Conservation (phyloP, 2,113 vertebrate genomes). For the Aegypius monachus region DNA sequence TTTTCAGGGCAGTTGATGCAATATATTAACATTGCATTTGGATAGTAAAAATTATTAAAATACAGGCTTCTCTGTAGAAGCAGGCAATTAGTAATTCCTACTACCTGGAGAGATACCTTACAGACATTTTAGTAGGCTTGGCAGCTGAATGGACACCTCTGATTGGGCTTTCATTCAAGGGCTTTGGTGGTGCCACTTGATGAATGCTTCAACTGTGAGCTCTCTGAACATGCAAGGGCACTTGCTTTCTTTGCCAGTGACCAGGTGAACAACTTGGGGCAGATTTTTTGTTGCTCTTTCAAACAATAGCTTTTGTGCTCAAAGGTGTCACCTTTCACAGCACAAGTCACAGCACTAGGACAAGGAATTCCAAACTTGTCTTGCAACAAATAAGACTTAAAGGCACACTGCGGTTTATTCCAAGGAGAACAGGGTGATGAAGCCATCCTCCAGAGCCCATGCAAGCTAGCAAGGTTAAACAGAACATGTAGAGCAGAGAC, state of each 20-base stretch:
- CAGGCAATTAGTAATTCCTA: neutral
- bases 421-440: neutral
- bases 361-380: neutral
- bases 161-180: neutral
- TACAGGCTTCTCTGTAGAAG: neutral
- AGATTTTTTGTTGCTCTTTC: neutral
- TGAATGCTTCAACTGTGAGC: neutral
- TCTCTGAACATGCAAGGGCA: neutral
- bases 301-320: neutral
- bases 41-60: neutral
- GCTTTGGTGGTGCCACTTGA: neutral
- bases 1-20: neutral
- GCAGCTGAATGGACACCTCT: neutral
- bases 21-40: neutral
- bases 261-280: neutral
- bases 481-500: neutral
- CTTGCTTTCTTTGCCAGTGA: neutral
- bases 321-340: neutral
- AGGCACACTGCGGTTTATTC: neutral
- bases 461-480: neutral
- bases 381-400: neutral
- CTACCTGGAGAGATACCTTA: neutral
- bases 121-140: neutral
- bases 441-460: neutral
- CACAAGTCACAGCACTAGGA: neutral